Conservation (phyloP, 2,113 vertebrate species). For the Corythoichthys haematopterus region DNA sequence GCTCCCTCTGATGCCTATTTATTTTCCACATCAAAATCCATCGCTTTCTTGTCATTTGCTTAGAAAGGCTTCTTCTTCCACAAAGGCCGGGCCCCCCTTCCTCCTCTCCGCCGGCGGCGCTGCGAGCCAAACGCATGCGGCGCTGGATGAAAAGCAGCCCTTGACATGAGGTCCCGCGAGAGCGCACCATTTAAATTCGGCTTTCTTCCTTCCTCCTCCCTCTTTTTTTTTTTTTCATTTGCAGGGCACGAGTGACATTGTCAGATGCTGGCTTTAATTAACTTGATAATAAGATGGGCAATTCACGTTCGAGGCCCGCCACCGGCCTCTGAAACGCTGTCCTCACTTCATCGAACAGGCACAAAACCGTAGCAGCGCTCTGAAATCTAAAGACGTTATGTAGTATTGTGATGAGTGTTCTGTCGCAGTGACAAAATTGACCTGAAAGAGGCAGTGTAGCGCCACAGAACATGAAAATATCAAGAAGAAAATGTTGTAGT, state of each 20-base stretch:
- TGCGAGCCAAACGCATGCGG: slow-evolving; percentile 58
- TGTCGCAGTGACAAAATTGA: too few species aligned
- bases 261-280: slow-evolving; percentile 99
- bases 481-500: neutral
- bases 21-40: slow-evolving; percentile 57
- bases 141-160: slow-evolving; percentile 90
- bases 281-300: slow-evolving; percentile 99
- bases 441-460: too few species aligned
- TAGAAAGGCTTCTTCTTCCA: slow-evolving; percentile 60
- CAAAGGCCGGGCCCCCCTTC: slow-evolving; percentile 32
- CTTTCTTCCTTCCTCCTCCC: slow-evolving; percentile 77
- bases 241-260: slow-evolving; percentile 92
- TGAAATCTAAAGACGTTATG: slow-evolving; percentile 11
- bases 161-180: slow-evolving; percentile 97
- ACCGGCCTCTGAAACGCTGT: slow-evolving; percentile 50
- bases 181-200: slow-evolving; percentile 96
- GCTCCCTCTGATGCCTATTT: slow-evolving; percentile 53
- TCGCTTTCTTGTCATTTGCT: slow-evolving; percentile 55
- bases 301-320: slow-evolving; percentile 82
- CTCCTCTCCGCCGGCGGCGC: slow-evolving; percentile 67
- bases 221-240: slow-evolving; percentile 26
- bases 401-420: too few species aligned
- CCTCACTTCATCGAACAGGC: slow-evolving; percentile 24
- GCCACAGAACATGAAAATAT: too few species aligned
- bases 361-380: slow-evolving; percentile 9